These are phyloP conservation scores for Acanthochromis polyacanthus DNA, from an alignment of 2,113 vertebrate species.

Conservation along the genomic window DNA sequence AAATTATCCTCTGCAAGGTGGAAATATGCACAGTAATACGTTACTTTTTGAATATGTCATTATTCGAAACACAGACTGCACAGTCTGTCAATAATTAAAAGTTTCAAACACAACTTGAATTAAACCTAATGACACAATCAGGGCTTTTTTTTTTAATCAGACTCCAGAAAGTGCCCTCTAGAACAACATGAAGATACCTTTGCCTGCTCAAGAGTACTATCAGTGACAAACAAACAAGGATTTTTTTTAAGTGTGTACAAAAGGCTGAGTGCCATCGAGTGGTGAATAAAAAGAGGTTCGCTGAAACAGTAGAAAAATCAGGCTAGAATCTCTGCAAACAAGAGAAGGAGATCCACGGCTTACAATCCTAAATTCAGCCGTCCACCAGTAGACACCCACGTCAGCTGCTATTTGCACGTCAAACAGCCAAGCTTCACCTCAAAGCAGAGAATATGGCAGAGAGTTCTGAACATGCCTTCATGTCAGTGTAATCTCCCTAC, in stretches of 20 bases:
- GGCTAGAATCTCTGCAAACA: slow-evolving; percentile 11
- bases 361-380: slow-evolving; percentile 38
- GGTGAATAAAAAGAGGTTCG: slow-evolving; percentile 1
- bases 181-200: too few relatives aligned
- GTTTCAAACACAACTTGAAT: too few relatives aligned
- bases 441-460: slow-evolving; percentile 58
- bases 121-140: too few relatives aligned
- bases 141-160: too few relatives aligned
- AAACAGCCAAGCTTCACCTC: slow-evolving; percentile 61
- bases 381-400: slow-evolving; percentile 21
- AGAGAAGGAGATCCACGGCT: slow-evolving; percentile 13
- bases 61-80: too few relatives aligned
- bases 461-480: slow-evolving; percentile 53
- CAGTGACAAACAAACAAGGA: background rate
- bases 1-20: too few relatives aligned
- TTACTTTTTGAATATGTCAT: too few relatives aligned
- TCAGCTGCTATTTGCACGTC: slow-evolving; percentile 51
- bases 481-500: slow-evolving; percentile 56
- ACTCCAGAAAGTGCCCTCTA: too few relatives aligned
- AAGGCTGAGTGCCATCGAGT: background rate
- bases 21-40: too few relatives aligned
- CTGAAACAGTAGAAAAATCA: slow-evolving; percentile 12
- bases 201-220: background rate
- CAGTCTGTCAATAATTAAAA: too few relatives aligned
- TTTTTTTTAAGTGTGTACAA: background rate